Evolutionary conservation across 2,888 invertebrate genomes (phyloP).

Genomic region (Dorcus hopei): DNA sequence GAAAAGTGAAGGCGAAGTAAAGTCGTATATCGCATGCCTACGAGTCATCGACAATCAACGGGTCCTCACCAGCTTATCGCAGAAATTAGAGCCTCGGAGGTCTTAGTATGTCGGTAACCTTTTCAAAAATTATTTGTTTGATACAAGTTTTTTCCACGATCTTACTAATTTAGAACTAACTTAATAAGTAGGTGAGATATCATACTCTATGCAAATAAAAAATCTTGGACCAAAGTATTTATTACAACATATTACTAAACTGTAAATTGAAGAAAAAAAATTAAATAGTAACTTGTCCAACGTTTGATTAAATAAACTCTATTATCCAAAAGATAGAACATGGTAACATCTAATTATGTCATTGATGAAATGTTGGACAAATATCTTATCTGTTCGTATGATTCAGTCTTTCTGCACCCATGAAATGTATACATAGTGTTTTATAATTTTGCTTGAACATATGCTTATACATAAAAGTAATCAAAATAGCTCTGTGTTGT

Average conservation of each 20-base stretch:
- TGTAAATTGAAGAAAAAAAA: no score
- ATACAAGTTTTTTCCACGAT: neutral
- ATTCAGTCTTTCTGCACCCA: neutral
- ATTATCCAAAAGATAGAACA: neutral
- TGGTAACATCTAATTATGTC: neutral
- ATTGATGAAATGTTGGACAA: neutral
- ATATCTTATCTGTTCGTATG: neutral
- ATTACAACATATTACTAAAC: neutral
- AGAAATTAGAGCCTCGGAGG: conserved; percentile 68
- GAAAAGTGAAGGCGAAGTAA: conserved; percentile 67
- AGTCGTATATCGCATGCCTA: conserved; percentile 68
- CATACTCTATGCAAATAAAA: neutral
- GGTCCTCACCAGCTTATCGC: conserved; percentile 72
- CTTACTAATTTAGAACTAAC: neutral
- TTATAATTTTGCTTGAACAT: neutral
- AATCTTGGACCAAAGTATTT: conserved; percentile 1
- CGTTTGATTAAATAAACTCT: no score
- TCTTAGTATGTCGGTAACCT: conserved; percentile 41
- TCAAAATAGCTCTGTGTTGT: neutral
- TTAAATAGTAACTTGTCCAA: no score
- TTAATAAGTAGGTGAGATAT: neutral
- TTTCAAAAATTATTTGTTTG: neutral
- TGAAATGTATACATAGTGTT: no score
- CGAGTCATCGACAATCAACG: conserved; percentile 79
- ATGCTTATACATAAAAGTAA: neutral